phyloP scores from a whole-genome alignment of 1,140 invertebrate species.

The Trigoniulus corallinus region DNA sequence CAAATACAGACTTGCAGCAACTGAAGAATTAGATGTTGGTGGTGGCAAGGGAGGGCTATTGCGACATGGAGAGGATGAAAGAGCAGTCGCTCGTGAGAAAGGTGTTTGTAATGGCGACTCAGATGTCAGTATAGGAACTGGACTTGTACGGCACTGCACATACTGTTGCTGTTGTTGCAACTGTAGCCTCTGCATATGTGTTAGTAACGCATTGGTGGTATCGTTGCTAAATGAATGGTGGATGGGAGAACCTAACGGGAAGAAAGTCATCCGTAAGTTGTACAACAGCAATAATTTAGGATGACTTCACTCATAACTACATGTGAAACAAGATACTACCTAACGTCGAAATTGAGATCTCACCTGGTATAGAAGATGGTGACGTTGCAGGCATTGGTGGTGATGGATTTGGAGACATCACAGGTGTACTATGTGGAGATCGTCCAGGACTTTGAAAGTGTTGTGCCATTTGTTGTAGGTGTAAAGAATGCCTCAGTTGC shows the following conservation, averaged over 20 bases:
- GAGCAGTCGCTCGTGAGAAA: constrained; percentile 1
- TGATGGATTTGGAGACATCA: constrained; percentile 25
- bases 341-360: background rate
- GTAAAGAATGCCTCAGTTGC: constrained; percentile 27
- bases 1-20: background rate
- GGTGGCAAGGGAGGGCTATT: constrained; percentile 8
- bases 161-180: constrained; percentile 23
- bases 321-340: background rate
- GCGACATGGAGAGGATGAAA: constrained; percentile 11
- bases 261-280: background rate
- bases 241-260: constrained; percentile 20
- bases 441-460: constrained; percentile 15
- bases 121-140: background rate
- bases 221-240: constrained; percentile 12
- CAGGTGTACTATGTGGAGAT: constrained; percentile 22
- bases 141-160: constrained; percentile 9
- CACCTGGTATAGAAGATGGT: constrained; percentile 26
- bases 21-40: background rate
- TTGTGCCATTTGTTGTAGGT: constrained; percentile 23
- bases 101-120: background rate
- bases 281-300: background rate
- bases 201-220: constrained; percentile 14
- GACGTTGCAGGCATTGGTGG: constrained; percentile 21
- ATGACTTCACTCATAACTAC: background rate
- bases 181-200: constrained; percentile 30